A percentile compares a stretch with the other conserved stretches of the same genome.
These are phyloP conservation scores for Dolichoris vasculosae DNA, from an alignment of 1,140 invertebrate genomes.

Conservation along the genomic window DNA sequence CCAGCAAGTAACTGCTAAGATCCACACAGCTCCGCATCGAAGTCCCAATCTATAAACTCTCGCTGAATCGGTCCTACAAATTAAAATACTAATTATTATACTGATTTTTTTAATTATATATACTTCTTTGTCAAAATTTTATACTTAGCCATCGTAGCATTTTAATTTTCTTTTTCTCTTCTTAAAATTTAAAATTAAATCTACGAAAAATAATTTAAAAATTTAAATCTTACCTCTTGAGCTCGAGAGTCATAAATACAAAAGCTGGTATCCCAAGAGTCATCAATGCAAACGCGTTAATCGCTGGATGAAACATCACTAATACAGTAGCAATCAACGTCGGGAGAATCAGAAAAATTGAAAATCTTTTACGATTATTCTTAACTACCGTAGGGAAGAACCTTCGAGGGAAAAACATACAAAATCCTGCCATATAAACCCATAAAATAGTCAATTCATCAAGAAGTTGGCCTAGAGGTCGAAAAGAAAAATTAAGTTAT, in stretches of 20 bases:
- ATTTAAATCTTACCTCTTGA: slow-evolving; percentile 77
- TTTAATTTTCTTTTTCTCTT: too few species aligned
- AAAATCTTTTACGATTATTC: slow-evolving; percentile 78
- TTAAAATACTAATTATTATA: neutral
- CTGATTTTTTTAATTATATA: neutral
- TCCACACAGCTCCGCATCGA: slow-evolving; percentile 80
- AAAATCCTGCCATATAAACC: slow-evolving; percentile 85
- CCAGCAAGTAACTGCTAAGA: slow-evolving; percentile 84
- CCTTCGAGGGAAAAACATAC: slow-evolving; percentile 82
- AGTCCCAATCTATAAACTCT: slow-evolving; percentile 81
- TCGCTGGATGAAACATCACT: slow-evolving; percentile 81
- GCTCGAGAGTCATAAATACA: slow-evolving; percentile 79
- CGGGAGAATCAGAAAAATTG: slow-evolving; percentile 75
- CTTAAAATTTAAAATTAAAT: neutral
- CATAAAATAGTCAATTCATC: slow-evolving; percentile 88
- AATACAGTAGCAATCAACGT: slow-evolving; percentile 80
- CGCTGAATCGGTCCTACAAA: slow-evolving; percentile 78
- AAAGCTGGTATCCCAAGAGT: slow-evolving; percentile 82
- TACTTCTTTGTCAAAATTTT: neutral
- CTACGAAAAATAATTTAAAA: neutral
- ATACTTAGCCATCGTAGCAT: neutral
- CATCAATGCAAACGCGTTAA: slow-evolving; percentile 88
- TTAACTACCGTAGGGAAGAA: slow-evolving; percentile 81
- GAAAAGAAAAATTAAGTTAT: slow-evolving; percentile 41
- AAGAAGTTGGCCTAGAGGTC: slow-evolving; percentile 79